Evolutionary conservation across 2,797 vertebrate species (phyloP).

Genomic region (Sebastiscus albofasciatus): DNA sequence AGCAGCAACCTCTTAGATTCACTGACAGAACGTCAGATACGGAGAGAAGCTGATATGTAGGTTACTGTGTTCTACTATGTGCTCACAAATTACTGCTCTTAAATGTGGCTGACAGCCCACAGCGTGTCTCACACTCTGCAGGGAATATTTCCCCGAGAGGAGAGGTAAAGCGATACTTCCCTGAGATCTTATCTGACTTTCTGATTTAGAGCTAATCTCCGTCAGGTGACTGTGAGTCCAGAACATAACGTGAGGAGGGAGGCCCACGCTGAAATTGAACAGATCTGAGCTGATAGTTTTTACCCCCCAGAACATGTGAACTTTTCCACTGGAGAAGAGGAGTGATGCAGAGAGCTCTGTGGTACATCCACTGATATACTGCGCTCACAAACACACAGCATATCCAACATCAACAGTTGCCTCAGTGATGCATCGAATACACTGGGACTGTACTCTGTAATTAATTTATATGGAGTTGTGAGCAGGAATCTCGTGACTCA

Average conservation of each 20-base stretch:
- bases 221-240: slow-evolving; percentile 16
- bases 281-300: background rate
- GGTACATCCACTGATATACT: slow-evolving; percentile 14
- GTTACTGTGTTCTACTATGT: background rate
- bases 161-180: slow-evolving; percentile 37
- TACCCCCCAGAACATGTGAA: slow-evolving; percentile 23
- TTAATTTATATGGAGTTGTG: slow-evolving; percentile 16
- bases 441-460: background rate
- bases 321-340: slow-evolving; percentile 27
- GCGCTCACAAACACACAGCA: background rate
- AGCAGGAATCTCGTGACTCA: slow-evolving; percentile 26
- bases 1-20: background rate
- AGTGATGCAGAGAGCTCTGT: background rate
- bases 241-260: slow-evolving; percentile 14
- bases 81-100: slow-evolving; percentile 12
- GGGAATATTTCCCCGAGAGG: slow-evolving; percentile 20
- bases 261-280: background rate
- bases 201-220: slow-evolving; percentile 27
- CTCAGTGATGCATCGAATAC: slow-evolving; percentile 1
- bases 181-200: slow-evolving; percentile 48
- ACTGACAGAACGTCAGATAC: background rate
- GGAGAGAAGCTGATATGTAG: background rate
- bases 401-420: slow-evolving; percentile 49
- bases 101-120: slow-evolving; percentile 18
- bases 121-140: background rate